Conservation (phyloP, 2,888 invertebrate species). For the Trichogramma evanescens region DNA sequence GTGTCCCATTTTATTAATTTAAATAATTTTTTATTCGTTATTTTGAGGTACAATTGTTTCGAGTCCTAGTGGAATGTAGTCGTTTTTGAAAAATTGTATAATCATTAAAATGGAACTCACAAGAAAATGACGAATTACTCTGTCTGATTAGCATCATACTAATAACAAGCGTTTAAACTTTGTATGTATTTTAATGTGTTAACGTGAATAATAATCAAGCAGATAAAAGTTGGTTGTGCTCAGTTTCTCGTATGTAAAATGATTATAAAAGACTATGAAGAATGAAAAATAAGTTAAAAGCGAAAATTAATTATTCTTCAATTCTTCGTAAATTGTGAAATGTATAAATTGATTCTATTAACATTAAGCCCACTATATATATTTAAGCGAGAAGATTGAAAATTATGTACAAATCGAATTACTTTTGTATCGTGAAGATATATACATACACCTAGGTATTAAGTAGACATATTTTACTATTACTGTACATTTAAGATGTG, state of each 20-base stretch:
- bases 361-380: conserved; percentile 1
- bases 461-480: not conserved
- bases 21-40: too few species aligned
- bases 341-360: not conserved
- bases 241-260: conserved; percentile 8
- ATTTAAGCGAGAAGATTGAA: conserved; percentile 9
- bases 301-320: conserved; percentile 1
- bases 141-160: conserved; percentile 13
- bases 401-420: conserved; percentile 20
- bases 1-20: too few species aligned
- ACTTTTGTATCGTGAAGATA: conserved; percentile 13
- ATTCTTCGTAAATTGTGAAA: conserved; percentile 6
- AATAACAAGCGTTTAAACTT: conserved; percentile 5
- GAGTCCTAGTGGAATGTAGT: not conserved
- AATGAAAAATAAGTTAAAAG: conserved; percentile 2
- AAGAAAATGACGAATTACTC: not conserved
- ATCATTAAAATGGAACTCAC: not conserved
- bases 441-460: too few species aligned
- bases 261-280: conserved; percentile 4
- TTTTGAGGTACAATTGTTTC: too few species aligned
- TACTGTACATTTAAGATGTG: too few species aligned
- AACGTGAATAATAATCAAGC: not conserved
- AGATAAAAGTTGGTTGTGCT: conserved; percentile 10
- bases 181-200: conserved; percentile 7
- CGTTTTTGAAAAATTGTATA: not conserved